Base-by-base conservation (phyloP, 2,113 vertebrate species). In the Proteles cristata region DNA sequence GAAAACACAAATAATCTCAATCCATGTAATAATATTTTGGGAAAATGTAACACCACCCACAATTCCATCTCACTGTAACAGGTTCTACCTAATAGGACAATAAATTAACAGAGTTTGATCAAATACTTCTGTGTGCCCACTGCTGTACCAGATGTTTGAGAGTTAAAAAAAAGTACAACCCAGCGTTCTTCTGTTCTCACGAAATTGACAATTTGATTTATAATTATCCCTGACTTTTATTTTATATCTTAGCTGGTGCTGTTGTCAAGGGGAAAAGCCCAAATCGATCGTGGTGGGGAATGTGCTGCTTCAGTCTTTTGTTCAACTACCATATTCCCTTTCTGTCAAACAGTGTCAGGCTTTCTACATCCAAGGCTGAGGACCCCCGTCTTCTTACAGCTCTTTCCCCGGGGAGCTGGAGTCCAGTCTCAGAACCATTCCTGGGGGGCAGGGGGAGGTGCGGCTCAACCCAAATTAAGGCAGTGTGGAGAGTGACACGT, bases 401-500 rank as follows among this genome's bases (percentile, higher is more conserved):
- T 63, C 45, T 53, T 45, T 81, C 53, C 28, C 14, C 1, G 21
- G 86, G 45, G 45, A 84, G 43, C 28, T 33, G 26, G 77, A 43
- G 63, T 71, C 33, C 33, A 28, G 69, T 11, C 68, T 83, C 48
- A 33, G 26, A 31, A 9, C 58, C 66, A 9, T 69, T 94, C 21
- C 74, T 88, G 53, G 82, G 33, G 73, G 25, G 26, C 74, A 71
- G 83, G 63, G 71, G 96, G 89, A 90, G 73, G 91, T 76, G 74
- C 91, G 25, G 10, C 31, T 91, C 89, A 74, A 53, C 28, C 48
- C 74, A 77, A 90, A 92, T 93, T 39, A 93, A 94, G 88, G 94
- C 89, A 63, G 2, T 26, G 90, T 87, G 87, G 76, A 39, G 65
- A 96, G 90, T 97, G 96, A 97, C 95, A 93, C 55, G 91, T 92